Conservation (phyloP, 2,888 invertebrate genomes). For the Cephus rjabovi region DNA sequence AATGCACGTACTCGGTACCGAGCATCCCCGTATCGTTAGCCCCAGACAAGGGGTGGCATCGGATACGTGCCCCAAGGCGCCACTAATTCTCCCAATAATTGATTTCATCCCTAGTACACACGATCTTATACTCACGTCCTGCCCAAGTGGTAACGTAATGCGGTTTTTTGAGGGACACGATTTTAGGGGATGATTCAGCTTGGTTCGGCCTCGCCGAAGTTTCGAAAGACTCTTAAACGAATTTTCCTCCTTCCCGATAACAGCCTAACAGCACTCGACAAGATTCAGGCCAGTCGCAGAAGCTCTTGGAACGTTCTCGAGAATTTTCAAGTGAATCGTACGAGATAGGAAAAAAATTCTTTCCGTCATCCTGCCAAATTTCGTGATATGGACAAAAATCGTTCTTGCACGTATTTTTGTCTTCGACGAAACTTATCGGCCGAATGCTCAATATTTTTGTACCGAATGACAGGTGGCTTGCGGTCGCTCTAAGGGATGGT, state of each 20-base stretch:
- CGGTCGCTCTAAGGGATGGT: background rate
- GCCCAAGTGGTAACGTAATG: background rate
- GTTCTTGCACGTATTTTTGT: no score
- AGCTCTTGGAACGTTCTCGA: background rate
- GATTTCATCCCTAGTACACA: slow-evolving; percentile 35
- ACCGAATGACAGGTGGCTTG: no score
- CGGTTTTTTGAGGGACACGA: background rate
- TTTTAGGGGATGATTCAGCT: background rate
- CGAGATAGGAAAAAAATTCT: background rate
- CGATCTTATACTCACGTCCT: background rate
- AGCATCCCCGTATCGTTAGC: slow-evolving; percentile 48
- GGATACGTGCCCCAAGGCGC: slow-evolving; percentile 44
- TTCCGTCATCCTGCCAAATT: background rate
- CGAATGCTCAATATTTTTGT: no score
- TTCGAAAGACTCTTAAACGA: background rate
- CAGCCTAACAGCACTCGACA: background rate
- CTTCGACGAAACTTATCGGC: no score
- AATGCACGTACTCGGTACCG: slow-evolving; percentile 32
- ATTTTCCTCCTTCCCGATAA: background rate
- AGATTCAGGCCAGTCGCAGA: background rate
- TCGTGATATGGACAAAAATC: background rate
- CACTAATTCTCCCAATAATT: slow-evolving; percentile 58
- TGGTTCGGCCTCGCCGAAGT: background rate
- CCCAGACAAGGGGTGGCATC: slow-evolving; percentile 53
- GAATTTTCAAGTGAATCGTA: background rate